A percentile compares a stretch with the other conserved stretches of the same genome.
Conservation (phyloP, 2,888 invertebrate genomes). For the Bedellia somnulentella region DNA sequence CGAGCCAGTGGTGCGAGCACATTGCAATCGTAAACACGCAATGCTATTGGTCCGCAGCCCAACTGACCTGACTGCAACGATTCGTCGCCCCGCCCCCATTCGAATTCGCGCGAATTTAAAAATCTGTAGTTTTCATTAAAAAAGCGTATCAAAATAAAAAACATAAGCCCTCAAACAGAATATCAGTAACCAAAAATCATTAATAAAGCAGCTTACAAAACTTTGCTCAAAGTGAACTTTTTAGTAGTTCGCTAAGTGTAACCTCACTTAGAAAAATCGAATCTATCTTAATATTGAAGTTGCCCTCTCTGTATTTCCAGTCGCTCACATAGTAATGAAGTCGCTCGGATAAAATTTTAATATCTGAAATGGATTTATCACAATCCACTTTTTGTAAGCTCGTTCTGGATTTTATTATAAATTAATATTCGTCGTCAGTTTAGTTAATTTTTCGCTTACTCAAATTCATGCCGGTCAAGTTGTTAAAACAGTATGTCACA, state of each 20-base stretch:
- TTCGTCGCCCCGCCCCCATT: conserved; percentile 9
- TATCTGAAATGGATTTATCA: no score
- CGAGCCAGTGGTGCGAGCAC: conserved; percentile 7
- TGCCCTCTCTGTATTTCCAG: no score
- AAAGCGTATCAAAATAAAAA: conserved; percentile 9
- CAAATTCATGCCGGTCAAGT: no score
- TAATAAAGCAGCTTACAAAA: conserved; percentile 7
- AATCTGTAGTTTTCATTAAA: conserved; percentile 8
- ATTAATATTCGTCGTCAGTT: no score
- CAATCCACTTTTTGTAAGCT: no score
- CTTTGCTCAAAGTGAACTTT: conserved; percentile 6
- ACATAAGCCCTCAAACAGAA: conserved; percentile 8
- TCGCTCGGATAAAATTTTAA: no score
- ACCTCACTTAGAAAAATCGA: conserved; percentile 8
- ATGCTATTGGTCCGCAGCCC: conserved; percentile 10
- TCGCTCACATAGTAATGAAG: no score
- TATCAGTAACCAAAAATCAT: conserved; percentile 8
- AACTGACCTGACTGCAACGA: conserved; percentile 9
- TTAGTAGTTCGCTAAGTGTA: conserved; percentile 7
- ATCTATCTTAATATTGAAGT: conserved; percentile 8
- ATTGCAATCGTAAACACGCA: conserved; percentile 8
- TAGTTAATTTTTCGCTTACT: no score
- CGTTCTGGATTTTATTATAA: no score
- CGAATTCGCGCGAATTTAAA: conserved; percentile 8
- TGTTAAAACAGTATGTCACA: no score